Evolutionary conservation across 2,888 invertebrate genomes (phyloP).

Genomic region (Salpingus planirostris): DNA sequence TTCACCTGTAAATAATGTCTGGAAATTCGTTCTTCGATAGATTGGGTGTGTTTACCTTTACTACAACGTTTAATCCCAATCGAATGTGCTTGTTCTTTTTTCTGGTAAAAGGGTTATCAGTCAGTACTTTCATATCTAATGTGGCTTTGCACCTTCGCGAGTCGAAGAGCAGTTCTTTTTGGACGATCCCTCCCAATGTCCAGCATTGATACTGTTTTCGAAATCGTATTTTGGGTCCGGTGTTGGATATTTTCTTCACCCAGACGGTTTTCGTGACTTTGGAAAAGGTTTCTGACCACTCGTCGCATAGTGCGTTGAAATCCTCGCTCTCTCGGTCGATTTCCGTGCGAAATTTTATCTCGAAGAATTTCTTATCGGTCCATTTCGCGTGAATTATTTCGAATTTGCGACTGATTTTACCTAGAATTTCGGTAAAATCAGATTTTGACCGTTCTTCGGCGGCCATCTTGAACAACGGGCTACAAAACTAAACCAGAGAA

Average conservation of each 20-base stretch:
- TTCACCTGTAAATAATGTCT: conserved; percentile 31
- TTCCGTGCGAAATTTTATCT: conserved; percentile 38
- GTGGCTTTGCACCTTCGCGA: conserved; percentile 37
- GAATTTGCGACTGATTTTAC: conserved; percentile 33
- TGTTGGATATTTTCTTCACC: conserved; percentile 41
- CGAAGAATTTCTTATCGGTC: conserved; percentile 34
- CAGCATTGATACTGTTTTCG: conserved; percentile 42
- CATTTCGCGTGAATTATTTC: conserved; percentile 37
- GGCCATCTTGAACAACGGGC: conserved; percentile 24
- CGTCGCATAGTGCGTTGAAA: conserved; percentile 37
- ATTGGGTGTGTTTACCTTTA: conserved; percentile 30
- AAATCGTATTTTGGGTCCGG: conserved; percentile 40
- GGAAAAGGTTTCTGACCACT: conserved; percentile 41
- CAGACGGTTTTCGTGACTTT: conserved; percentile 37
- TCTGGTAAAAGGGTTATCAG: conserved; percentile 35
- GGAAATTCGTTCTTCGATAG: neutral
- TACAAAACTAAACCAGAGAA: too few relatives aligned
- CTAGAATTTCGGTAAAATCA: conserved; percentile 35
- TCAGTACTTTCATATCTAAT: conserved; percentile 39
- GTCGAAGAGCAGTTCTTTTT: conserved; percentile 39
- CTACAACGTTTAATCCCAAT: conserved; percentile 37
- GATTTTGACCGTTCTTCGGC: conserved; percentile 29
- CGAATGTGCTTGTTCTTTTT: conserved; percentile 37
- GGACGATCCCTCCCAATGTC: conserved; percentile 35
- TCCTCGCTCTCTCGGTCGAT: conserved; percentile 36